Base-by-base conservation (phyloP, 2,113 vertebrate species). In the Gallinago paraguaiae region DNA sequence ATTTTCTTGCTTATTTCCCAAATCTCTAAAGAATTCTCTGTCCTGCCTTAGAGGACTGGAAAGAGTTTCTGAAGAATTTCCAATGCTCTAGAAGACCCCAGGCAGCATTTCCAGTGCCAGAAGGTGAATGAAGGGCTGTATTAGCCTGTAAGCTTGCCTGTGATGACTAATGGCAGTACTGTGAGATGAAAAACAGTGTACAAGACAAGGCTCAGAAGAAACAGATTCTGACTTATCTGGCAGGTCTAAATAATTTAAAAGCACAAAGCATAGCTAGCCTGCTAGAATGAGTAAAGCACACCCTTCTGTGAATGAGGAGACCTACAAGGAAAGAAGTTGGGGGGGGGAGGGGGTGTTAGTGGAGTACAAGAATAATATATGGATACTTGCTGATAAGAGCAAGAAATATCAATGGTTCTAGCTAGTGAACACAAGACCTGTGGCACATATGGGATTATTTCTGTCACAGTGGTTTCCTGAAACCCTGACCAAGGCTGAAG, bases 181-280 rank as follows among this genome's bases (percentile, higher is more conserved):
- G 89, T 91, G 96, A 93, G 81, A 96, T 90, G 75, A 94, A 98
- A 97, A 95, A 79, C 74, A 96, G 88, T 94, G 94, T 93, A 97
- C 93, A 95, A 96, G 90, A 92, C 93, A 97, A 97, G 96, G 90
- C 82, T 91, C 94, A 97, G 96, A 97, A 97, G 93, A 98, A 98
- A 98, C 92, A 96, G 91, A 95, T 87, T 97, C 95, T 95, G 91
- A 97, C 94, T 96, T 97, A 77, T 95, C 96, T 96, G 83, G 83
- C 96, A 96, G 57, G 85, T 93, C 94, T 98, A 97, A 98, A 98
- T 97, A 97, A 98, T 98, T 98, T 94, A 98, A 96, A 96, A 97
- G 92, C 95, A 97, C 80, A 97, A 98, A 97, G 96, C 92, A 91
- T 82, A 77, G 39, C 50, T 86, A 88, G 79, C 75, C 92, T 97